Conservation (phyloP, 2,113 vertebrate genomes). For the Pseudois nayaur region DNA sequence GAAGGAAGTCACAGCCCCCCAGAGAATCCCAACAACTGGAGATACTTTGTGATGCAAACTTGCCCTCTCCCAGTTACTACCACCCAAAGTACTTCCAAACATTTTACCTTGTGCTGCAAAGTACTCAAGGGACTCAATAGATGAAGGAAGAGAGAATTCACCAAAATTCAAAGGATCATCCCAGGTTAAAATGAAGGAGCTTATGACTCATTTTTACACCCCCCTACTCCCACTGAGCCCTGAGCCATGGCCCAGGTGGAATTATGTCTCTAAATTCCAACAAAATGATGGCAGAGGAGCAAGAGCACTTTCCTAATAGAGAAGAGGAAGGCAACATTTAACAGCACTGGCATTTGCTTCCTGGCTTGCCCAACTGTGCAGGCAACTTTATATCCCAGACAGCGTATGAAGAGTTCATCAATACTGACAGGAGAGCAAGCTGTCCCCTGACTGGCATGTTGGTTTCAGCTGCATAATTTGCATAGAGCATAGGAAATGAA, state of each 20-base stretch:
- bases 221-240: neutral
- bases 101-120: neutral
- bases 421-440: neutral
- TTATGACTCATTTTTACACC: neutral
- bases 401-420: neutral
- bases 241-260: neutral
- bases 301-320: neutral
- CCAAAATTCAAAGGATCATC: neutral
- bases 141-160: neutral
- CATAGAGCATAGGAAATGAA: constrained; percentile 24
- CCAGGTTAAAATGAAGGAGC: neutral
- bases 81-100: neutral
- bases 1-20: neutral
- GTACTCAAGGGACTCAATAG: neutral
- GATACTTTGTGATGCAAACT: neutral
- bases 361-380: neutral
- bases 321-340: neutral
- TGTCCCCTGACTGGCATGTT: constrained; percentile 38
- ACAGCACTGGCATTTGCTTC: neutral
- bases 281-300: neutral
- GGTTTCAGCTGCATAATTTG: neutral
- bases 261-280: neutral
- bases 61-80: neutral
- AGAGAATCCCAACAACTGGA: neutral
- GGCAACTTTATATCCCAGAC: neutral